Base-by-base conservation (phyloP, 2,113 vertebrate species). In the Urocynchramus pylzowi region DNA sequence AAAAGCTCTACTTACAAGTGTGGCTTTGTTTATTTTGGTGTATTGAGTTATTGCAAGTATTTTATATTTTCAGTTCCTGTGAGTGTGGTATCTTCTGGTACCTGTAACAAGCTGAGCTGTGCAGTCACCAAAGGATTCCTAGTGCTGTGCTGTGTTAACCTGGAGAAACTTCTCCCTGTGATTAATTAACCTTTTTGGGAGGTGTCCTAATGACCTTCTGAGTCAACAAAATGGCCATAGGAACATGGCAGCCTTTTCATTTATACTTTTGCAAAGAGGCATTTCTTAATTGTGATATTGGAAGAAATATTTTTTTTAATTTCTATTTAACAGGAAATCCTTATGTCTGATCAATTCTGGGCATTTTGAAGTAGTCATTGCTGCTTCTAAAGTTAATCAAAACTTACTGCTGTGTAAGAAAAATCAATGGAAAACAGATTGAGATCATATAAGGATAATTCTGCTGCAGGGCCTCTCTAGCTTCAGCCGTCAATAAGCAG, bases 281-380 rank as follows among this genome's bases (percentile, higher is more conserved):
- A 11, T 93, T 97, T 89, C 69, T 96, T 96, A 96, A 96, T 90
- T 87, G 94, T 83, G 89, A 73, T 95, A 91, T 91, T 80, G 90
- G 84, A 97, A 98, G 96, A 98, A 97, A 93, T 97, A 97, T 95
- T 92, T 94, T 84, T 89, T 92, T 96, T 64, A 97, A 97, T 98
- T 98, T 97, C 73, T 95, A 19, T 74, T 82, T 98, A 97, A 98
- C 95, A 95, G 97, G 95, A 97, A 98, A 98, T 97, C 97, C 92
- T 97, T 97, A 96, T 21, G 52, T 81, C 93, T 95, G 94, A 97
- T 97, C 96, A 96, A 91, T 98, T 90, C 11, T 1, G 67, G 89
- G 77, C 84, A 45, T 93, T 96, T 95, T 95, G 91, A 97, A 97
- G 95, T 77, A 94, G 91, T 94, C 37, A 24, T 89, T 89, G 82